A percentile compares a stretch with the other conserved stretches of the same genome.
These are phyloP conservation scores for Aurelia sp. DNA, from an alignment of 30 jellyfish, hydroid and myxozoan genomes.

Conservation along the genomic window DNA sequence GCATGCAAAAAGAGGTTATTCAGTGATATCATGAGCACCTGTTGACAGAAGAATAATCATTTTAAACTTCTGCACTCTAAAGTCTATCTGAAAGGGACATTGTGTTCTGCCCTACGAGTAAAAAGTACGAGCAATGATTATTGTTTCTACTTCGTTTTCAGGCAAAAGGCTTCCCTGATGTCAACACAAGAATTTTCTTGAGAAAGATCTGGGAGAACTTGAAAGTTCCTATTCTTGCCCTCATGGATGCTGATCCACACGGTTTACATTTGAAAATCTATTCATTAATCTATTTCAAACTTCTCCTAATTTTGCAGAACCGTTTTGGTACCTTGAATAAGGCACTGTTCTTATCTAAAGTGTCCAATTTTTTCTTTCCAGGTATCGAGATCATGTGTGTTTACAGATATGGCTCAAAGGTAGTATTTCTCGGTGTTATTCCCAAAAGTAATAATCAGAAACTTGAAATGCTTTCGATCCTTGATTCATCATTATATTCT, in stretches of 20 bases:
- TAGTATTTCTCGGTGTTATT: background rate
- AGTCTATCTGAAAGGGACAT: too few relatives aligned
- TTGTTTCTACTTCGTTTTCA: background rate
- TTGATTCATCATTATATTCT: background rate
- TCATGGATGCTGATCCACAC: slow-evolving; percentile 98
- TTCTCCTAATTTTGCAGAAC: too few relatives aligned
- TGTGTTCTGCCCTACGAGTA: too few relatives aligned
- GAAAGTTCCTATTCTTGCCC: slow-evolving; percentile 86
- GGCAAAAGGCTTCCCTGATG: slow-evolving; percentile 98
- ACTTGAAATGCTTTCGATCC: background rate
- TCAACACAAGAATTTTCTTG: slow-evolving; percentile 89
- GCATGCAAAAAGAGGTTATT: too few relatives aligned
- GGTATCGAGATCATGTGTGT: slow-evolving; percentile 96
- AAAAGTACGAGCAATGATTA: too few relatives aligned
- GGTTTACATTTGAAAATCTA: slow-evolving; percentile 31
- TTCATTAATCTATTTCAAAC: too few relatives aligned
- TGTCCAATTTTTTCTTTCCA: background rate
- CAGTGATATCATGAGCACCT: too few relatives aligned
- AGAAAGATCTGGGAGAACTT: slow-evolving; percentile 69
- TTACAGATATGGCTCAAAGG: slow-evolving; percentile 94
- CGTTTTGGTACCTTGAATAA: too few relatives aligned
- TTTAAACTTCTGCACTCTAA: too few relatives aligned
- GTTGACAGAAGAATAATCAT: too few relatives aligned
- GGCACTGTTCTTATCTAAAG: too few relatives aligned
- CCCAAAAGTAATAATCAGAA: background rate